These are phyloP conservation scores for Betta splendens DNA, from an alignment of 2,797 vertebrate species.

Conservation along the genomic window DNA sequence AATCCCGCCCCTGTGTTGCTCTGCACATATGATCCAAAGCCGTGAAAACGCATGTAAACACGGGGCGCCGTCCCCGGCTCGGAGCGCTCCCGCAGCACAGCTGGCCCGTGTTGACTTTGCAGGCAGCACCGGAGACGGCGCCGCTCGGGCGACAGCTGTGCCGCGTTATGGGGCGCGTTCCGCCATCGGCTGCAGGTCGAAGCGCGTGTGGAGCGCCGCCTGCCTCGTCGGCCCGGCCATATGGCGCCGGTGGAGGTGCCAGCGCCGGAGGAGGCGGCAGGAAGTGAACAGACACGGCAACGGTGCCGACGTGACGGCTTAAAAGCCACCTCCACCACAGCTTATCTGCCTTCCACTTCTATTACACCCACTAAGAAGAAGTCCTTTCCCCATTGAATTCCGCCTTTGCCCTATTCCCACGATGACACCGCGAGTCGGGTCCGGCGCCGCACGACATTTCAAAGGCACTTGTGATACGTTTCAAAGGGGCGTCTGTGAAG, in stretches of 20 bases:
- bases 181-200: not conserved
- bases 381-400: constrained; percentile 40
- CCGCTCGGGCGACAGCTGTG: constrained; percentile 4
- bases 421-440: constrained; percentile 42
- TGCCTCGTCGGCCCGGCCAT: constrained; percentile 66
- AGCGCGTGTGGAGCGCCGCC: constrained; percentile 31
- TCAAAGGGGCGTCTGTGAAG: constrained; percentile 46
- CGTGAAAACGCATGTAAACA: no score
- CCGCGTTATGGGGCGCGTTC: not conserved
- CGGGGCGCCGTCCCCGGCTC: no score
- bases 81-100: no score
- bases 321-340: no score
- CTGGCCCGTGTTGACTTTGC: no score
- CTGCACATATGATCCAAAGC: not conserved
- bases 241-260: constrained; percentile 65
- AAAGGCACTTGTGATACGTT: constrained; percentile 40
- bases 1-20: not conserved
- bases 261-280: constrained; percentile 68
- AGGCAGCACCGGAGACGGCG: not conserved
- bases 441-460: constrained; percentile 53
- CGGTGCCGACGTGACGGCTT: no score
- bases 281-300: constrained; percentile 65
- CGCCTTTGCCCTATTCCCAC: constrained; percentile 29
- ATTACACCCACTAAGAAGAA: constrained; percentile 59
- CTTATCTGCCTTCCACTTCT: constrained; percentile 27